Percentiles rank a stretch among this genome's conserved stretches.
Conservation (phyloP, 2,113 vertebrate genomes). For the Xerus inauris region DNA sequence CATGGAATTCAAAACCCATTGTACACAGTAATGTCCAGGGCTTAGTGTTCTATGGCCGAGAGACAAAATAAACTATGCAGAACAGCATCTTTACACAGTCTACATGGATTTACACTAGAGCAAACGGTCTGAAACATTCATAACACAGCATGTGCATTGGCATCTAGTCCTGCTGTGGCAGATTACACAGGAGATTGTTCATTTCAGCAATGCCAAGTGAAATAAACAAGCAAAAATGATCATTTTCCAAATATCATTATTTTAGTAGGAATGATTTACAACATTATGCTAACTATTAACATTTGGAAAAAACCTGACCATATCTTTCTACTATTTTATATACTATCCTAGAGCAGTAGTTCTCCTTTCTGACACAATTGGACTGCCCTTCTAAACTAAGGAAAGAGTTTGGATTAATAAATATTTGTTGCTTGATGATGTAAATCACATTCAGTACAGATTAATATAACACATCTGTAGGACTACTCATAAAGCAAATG, state of each 20-base stretch:
- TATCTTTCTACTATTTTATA: slow-evolving; percentile 57
- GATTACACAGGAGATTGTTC: background rate
- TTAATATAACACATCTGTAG: slow-evolving; percentile 5
- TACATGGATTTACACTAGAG: slow-evolving; percentile 57
- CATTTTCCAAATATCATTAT: slow-evolving; percentile 41
- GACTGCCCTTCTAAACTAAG: slow-evolving; percentile 38
- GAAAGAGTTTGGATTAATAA: slow-evolving; percentile 35
- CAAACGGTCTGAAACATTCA: slow-evolving; percentile 53
- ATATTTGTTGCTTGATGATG: slow-evolving; percentile 47
- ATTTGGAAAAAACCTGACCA: slow-evolving; percentile 5
- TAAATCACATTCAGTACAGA: slow-evolving; percentile 28
- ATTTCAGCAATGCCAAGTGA: slow-evolving; percentile 50
- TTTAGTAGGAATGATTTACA: slow-evolving; percentile 58
- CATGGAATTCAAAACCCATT: slow-evolving; percentile 67
- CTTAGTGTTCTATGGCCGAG: slow-evolving; percentile 67
- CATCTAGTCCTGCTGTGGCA: slow-evolving; percentile 38
- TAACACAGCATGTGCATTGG: background rate
- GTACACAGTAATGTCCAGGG: slow-evolving; percentile 60
- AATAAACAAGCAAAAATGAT: slow-evolving; percentile 45
- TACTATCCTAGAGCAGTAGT: background rate
- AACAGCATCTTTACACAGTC: slow-evolving; percentile 69
- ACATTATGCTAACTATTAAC: slow-evolving; percentile 28
- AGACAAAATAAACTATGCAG: slow-evolving; percentile 76
- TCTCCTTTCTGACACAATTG: background rate
- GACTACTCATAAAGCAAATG: background rate